Base-by-base conservation (phyloP, 2,888 invertebrate species). In the Cheilosia vulpina region DNA sequence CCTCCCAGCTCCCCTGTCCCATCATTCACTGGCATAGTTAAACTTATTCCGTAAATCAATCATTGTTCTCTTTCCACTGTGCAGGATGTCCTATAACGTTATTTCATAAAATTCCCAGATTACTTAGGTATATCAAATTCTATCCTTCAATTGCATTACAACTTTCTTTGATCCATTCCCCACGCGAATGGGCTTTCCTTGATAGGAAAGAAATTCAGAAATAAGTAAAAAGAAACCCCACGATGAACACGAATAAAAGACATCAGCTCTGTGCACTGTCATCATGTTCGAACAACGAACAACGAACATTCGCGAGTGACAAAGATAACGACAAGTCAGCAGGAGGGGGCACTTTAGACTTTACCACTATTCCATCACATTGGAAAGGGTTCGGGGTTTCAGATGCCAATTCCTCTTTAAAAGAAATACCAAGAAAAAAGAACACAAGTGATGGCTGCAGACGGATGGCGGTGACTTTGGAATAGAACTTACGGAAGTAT, bases 401-500 rank as follows among this genome's bases (percentile, higher is more conserved):
- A 24, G 24, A 57, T 58, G 79, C 75, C 76, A 71, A 76, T 82
- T 71, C 76, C 58, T 63, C 69, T 43, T 57, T n/a, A 13, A 6
- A 11, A 17, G 13, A 45, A 53, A 45, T 27, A 1, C 2, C 53
- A 43, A 57, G 45, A 7, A 45, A 43, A 66, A 65, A 55, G 69
- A 34, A 75, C 55, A 68, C 31, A 31, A 60, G 60, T 55, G 65
- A 75, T 34, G 38, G n/a, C 38, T 27, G 52, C 55, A 17, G 24
- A 55, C 27, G 62, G 38, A 80, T 72, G 76, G 55, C 62, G 66
- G 47, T 76, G 72, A 55, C 65, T 87, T 87, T 80, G 81, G 76
- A 88, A 79, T 68, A 68, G 87, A 89, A 87, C 88, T 88, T 87
- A 87, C 87, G 88, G 87, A 88, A 88, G 82, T 80, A 88, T 72